Percentiles rank a stretch among this genome's conserved stretches.
Evolutionary conservation across 2,113 vertebrate genomes (phyloP).

Genomic region (Centropristis striata): DNA sequence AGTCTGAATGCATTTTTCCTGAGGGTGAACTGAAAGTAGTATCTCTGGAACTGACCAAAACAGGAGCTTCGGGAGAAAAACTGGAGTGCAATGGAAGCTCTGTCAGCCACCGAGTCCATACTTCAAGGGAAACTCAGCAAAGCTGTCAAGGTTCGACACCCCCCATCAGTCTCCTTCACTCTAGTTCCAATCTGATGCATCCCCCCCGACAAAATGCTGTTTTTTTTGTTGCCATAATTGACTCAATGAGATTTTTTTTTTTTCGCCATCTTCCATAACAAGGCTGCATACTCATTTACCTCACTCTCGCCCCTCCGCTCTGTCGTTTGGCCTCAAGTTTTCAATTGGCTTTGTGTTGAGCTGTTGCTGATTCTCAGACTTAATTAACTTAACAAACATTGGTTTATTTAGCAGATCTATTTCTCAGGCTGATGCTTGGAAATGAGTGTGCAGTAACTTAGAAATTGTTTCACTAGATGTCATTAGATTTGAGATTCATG

Average conservation of each 20-base stretch:
- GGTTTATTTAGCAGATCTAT: background rate
- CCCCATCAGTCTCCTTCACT: conserved; percentile 87
- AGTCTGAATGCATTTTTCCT: conserved; percentile 66
- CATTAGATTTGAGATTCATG: conserved; percentile 76
- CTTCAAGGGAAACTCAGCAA: conserved; percentile 99
- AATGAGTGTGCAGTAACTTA: conserved; percentile 85
- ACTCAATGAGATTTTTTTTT: conserved; percentile 67
- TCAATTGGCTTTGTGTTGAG: conserved; percentile 56
- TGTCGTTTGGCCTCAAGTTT: conserved; percentile 34
- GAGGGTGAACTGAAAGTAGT: conserved; percentile 95
- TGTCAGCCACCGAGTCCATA: conserved; percentile 99
- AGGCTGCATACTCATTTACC: conserved; percentile 86
- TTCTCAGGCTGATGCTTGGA: conserved; percentile 51
- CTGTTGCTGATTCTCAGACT: conserved; percentile 27
- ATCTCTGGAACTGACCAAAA: conserved; percentile 96
- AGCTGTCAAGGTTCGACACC: conserved; percentile 97
- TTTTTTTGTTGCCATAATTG: conserved; percentile 72
- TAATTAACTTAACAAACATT: conserved; percentile 19
- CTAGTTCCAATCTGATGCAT: conserved; percentile 91
- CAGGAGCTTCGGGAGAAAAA: conserved; percentile 99
- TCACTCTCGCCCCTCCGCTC: conserved; percentile 15
- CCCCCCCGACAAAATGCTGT: conserved; percentile 63
- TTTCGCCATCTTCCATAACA: conserved; percentile 65
- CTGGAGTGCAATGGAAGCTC: conserved; percentile 99
- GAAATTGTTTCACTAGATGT: conserved; percentile 60